Percentiles rank a stretch among this genome's conserved stretches.
Conservation (phyloP, 2,888 invertebrate genomes). For the Drosophila incognita region DNA sequence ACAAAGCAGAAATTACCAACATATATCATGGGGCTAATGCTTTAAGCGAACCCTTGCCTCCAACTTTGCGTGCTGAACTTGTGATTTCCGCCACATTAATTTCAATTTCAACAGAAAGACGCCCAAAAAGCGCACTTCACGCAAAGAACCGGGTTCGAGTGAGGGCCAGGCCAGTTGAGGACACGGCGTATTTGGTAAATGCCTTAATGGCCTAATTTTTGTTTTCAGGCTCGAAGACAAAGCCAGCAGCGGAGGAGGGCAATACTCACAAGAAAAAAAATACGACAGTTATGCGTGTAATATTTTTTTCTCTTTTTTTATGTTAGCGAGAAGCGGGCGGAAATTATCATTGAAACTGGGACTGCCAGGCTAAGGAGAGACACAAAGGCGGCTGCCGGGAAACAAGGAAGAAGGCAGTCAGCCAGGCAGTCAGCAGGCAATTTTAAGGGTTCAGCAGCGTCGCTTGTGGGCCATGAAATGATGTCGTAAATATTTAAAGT, state of each 20-base stretch:
- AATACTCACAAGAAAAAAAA: conserved; percentile 43
- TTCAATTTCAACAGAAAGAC: conserved; percentile 76
- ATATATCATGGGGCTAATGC: conserved; percentile 75
- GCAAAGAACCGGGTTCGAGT: conserved; percentile 41
- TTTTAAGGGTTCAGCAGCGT: conserved; percentile 62
- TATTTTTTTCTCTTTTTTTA: conserved; percentile 52
- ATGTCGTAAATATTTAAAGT: conserved; percentile 82
- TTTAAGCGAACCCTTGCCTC: conserved; percentile 71
- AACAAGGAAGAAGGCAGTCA: conserved; percentile 17
- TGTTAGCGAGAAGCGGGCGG: conserved; percentile 15
- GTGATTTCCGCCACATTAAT: conserved; percentile 83
- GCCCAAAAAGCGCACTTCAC: conserved; percentile 48
- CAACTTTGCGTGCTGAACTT: conserved; percentile 77
- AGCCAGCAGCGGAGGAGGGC: conserved; percentile 10
- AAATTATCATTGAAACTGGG: conserved; percentile 74
- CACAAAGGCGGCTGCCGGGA: conserved; percentile 7
- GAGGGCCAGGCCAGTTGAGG: conserved; percentile 64
- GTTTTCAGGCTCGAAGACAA: conserved; percentile 55
- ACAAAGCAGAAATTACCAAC: conserved; percentile 67
- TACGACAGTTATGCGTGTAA: conserved; percentile 81
- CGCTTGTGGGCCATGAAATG: conserved; percentile 79
- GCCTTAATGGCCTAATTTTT: conserved; percentile 83
- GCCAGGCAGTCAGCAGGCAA: conserved; percentile 37
- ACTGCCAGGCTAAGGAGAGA: not conserved
- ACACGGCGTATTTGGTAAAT: conserved; percentile 80